A percentile compares a stretch with the other conserved stretches of the same genome.
phyloP scores from a whole-genome alignment of 2,888 invertebrate genomes.

The Heliconius aoede region DNA sequence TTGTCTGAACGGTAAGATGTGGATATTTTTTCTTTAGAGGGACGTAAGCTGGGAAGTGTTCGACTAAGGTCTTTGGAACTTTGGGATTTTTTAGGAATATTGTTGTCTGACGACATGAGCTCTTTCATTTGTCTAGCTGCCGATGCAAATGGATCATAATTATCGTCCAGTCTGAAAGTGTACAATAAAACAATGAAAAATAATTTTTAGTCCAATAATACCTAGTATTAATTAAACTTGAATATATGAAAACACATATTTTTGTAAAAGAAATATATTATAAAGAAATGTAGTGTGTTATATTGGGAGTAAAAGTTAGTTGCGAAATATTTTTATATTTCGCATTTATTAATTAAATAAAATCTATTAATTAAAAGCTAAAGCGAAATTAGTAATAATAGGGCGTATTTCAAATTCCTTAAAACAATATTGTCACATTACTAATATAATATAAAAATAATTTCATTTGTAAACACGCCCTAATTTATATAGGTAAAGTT shows the following conservation, averaged over 20 bases:
- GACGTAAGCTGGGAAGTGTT: constrained; percentile 75
- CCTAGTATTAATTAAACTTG: background rate
- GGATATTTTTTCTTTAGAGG: constrained; percentile 69
- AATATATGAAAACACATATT: too few species aligned
- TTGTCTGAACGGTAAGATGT: constrained; percentile 66
- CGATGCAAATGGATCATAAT: constrained; percentile 90
- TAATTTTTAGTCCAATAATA: background rate
- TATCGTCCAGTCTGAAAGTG: constrained; percentile 78
- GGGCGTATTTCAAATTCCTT: background rate
- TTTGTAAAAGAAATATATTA: too few species aligned
- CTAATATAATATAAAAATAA: background rate
- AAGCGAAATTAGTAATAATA: background rate
- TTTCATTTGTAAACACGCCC: background rate
- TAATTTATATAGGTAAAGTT: constrained; percentile 3
- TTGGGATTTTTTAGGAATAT: constrained; percentile 75
- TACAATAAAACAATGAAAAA: constrained; percentile 44
- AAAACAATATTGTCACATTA: background rate
- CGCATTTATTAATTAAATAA: too few species aligned
- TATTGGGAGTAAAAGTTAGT: too few species aligned
- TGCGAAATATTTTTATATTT: too few species aligned
- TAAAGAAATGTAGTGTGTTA: too few species aligned
- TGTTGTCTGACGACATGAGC: constrained; percentile 87
- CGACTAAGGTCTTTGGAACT: constrained; percentile 72
- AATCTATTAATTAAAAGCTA: too few species aligned
- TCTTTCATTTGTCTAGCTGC: constrained; percentile 93